Evolutionary conservation across 2,888 invertebrate species (phyloP), one percentile per base, ranked within the genome.

Genomic region (Boloria euphrosyne): DNA sequence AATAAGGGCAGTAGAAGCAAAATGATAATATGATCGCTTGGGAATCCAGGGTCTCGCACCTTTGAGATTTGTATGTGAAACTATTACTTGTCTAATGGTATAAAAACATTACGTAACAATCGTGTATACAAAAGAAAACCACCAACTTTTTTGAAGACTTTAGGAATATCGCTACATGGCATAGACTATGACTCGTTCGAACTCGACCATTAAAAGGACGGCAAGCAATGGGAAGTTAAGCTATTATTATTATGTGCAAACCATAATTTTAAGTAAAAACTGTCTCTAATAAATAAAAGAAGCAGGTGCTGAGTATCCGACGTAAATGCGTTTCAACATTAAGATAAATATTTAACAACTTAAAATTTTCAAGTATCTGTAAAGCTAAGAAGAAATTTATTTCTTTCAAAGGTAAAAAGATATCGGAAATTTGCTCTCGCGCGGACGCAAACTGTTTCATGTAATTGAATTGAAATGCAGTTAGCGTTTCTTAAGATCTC

Each of bases 291-390:
- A 59, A 59, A 59, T 31, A 31, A 17, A 54, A 22, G 27, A 18
- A 50, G 51, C 67, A 64, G 67, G 67, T 67, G 67, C 38, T 60
- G 13, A 14, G 54, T 55, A 44, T 50, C 59, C 31, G 44, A 27
- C 54, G 18, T 38, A 67, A 67, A 64, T 60, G 60, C 50, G 50
- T 60, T n/a, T 51, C 18, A 31, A 60, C 63, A 64, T 67, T 64
- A 67, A 22, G 50, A 60, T 67, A 46, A 67, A 67, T 67, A 67
- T 67, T 67, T 67, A 64, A 67, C 54, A 46, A 46, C 22, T 46
- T 51, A 46, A 55, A 60, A 55, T 50, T 74, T 52, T 60, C 27
- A 52, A 63, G 60, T 38, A 64, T 59, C 65, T 52, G 54, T 52
- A 61, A 38, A 43, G 49, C 47, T 54, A n/a, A 27, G 50, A 59